A percentile compares a stretch with the other conserved stretches of the same genome.
Conservation (phyloP, 2,113 vertebrate genomes). For the Pungitius pungitius region DNA sequence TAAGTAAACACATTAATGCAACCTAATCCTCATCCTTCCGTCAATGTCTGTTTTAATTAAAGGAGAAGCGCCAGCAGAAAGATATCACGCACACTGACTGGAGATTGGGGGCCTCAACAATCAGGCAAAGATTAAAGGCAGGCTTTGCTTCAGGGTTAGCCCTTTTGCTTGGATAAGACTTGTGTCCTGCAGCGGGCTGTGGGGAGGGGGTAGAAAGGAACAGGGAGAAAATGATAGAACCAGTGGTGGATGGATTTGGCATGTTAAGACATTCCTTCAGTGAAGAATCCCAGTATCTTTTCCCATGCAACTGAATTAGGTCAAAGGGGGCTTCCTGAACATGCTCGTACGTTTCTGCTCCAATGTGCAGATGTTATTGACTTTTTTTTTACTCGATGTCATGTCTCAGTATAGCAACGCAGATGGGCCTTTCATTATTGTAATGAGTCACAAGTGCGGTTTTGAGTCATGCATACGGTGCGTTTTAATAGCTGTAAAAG, state of each 20-base stretch:
- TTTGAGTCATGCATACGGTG: slow-evolving; percentile 52
- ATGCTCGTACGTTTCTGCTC: slow-evolving; percentile 19
- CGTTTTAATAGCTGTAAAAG: slow-evolving; percentile 35
- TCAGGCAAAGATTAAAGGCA: slow-evolving; percentile 89
- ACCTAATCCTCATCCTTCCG: slow-evolving; percentile 93
- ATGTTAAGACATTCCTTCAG: slow-evolving; percentile 57
- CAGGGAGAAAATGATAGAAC: slow-evolving; percentile 52
- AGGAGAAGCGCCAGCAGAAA: slow-evolving; percentile 87
- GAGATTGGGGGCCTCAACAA: slow-evolving; percentile 86
- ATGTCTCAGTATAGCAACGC: slow-evolving; percentile 41
- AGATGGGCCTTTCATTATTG: slow-evolving; percentile 51
- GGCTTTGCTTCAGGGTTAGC: slow-evolving; percentile 85
- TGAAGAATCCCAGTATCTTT: slow-evolving; percentile 66
- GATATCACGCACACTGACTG: slow-evolving; percentile 83
- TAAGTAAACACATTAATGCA: slow-evolving; percentile 92
- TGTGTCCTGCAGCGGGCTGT: slow-evolving; percentile 58
- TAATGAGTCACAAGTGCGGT: slow-evolving; percentile 61
- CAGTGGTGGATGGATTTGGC: slow-evolving; percentile 49
- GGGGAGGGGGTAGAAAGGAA: slow-evolving; percentile 44
- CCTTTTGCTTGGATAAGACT: slow-evolving; percentile 80
- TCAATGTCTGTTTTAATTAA: slow-evolving; percentile 97
- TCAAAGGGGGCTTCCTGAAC: slow-evolving; percentile 59
- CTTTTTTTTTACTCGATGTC: slow-evolving; percentile 22
- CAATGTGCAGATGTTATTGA: slow-evolving; percentile 54
- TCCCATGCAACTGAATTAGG: slow-evolving; percentile 63